These are phyloP conservation scores for Poecilobothrus nobilitatus DNA, from an alignment of 2,888 invertebrate species.

Conservation along the genomic window DNA sequence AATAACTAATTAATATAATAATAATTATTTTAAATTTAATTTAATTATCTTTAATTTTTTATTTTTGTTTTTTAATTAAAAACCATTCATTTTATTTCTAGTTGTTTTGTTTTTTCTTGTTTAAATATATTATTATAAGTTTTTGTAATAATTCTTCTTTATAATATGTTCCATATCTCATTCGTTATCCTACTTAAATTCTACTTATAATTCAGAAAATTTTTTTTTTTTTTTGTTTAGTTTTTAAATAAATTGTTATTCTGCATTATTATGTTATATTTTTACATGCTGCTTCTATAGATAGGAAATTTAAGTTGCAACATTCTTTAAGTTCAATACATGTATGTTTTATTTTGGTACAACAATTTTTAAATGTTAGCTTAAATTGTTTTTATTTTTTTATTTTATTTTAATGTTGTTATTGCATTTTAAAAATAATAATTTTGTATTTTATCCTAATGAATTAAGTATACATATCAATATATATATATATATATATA, in stretches of 20 bases:
- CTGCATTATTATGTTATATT: too few species aligned
- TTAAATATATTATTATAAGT: not conserved
- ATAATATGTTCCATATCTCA: not conserved
- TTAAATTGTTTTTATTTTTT: not conserved
- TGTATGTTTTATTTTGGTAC: not conserved
- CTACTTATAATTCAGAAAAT: not conserved
- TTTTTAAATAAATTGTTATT: not conserved
- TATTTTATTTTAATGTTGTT: too few species aligned
- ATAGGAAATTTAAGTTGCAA: too few species aligned
- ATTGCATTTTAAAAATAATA: too few species aligned
- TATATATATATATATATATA: too few species aligned
- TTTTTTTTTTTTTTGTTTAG: not conserved
- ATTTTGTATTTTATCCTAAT: too few species aligned
- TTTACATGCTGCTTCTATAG: too few species aligned
- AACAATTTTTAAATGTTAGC: not conserved
- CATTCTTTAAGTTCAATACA: too few species aligned
- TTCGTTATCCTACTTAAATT: slow-evolving; percentile 3
- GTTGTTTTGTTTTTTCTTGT: not conserved
- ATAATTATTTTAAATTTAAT: not conserved
- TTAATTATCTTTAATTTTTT: not conserved
- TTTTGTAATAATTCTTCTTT: not conserved
- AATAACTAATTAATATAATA: slow-evolving; percentile 2
- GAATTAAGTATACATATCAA: too few species aligned
- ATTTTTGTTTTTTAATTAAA: not conserved
- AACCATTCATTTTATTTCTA: not conserved